Base-by-base conservation (phyloP, 37 sponge, comb jelly and placozoan species). In the Beroe forskalii region DNA sequence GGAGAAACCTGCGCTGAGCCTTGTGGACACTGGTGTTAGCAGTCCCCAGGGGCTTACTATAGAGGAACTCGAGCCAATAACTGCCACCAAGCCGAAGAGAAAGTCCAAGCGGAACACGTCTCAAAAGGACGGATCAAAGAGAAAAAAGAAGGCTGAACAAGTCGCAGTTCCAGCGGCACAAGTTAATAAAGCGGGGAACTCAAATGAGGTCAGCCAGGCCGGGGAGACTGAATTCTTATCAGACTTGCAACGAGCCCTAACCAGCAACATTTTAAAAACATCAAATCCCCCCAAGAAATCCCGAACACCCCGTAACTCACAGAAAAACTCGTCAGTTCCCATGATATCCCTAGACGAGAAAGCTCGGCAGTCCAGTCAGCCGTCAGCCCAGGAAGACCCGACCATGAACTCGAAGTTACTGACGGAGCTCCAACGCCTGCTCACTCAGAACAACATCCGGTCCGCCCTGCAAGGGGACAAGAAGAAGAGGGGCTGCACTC, bases 291-390 rank as follows among this genome's bases (percentile, higher is more conserved):
- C 86, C 28, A 41, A 44, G 55, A 80, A 80, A 43, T 19, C 86
- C 2, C 27, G 72, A 80, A 48, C 86, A 4, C 86, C 86, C 23
- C 37, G 40, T n/a, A 35, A 40, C 8, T n/a, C 86, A n/a, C 86
- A 48, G 28, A 80, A 80, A 48, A 80, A 43, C 2, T 27, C 44
- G 28, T 22, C 66, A 64, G 86, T 80, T 8, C 55, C 86, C 55
- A 80, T 80, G 86, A 80, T 80, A 42, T 80, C 86, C 37, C 86
- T 80, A 23, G 86, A 80, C 48, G 86, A 80, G 30, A 32, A 43
- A 23, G 35, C 55, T 14, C 55, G 19, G 55, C 9, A 12, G 25
- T 22, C 44, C 0, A n/a, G 48, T 14, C 44, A 27, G 44, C 44
- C 43, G 19, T 80, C 86, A 20, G 86, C 32, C 72, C 72, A 44